A percentile compares a stretch with the other conserved stretches of the same genome.
These are phyloP conservation scores for Pectinophora gossypiella DNA, from an alignment of 1,140 invertebrate species.

Conservation along the genomic window DNA sequence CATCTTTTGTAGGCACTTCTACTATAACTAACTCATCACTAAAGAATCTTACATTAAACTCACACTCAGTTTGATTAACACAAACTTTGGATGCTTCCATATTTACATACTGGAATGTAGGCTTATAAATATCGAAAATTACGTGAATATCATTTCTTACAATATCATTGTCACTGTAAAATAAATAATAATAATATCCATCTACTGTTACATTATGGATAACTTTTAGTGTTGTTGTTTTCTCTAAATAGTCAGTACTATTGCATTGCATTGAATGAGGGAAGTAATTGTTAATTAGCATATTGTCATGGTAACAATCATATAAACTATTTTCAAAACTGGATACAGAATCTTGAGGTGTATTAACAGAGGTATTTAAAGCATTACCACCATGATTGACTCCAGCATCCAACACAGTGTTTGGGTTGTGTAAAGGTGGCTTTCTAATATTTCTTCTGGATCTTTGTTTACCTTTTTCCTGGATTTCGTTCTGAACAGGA, in stretches of 20 bases:
- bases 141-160: constrained; percentile 87
- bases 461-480: constrained; percentile 9
- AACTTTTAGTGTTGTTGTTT: constrained; percentile 77
- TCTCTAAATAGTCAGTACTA: constrained; percentile 80
- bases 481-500: constrained; percentile 12
- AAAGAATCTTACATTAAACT: constrained; percentile 80
- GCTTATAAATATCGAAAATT: constrained; percentile 89
- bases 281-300: constrained; percentile 82
- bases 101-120: constrained; percentile 86
- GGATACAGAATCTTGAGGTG: constrained; percentile 79
- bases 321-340: constrained; percentile 87
- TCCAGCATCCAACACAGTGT: constrained; percentile 81
- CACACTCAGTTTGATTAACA: constrained; percentile 85
- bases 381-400: constrained; percentile 85
- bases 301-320: constrained; percentile 83
- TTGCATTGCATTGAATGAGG: constrained; percentile 80
- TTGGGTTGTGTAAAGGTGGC: constrained; percentile 69
- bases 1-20: constrained; percentile 87
- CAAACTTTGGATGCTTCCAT: constrained; percentile 80
- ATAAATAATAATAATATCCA: constrained; percentile 92
- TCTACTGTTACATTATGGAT: constrained; percentile 82
- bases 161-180: constrained; percentile 89
- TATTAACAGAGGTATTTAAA: constrained; percentile 74
- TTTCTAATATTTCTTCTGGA: constrained; percentile 40
- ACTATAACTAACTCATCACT: constrained; percentile 86